Evolutionary conservation across 2,113 vertebrate genomes (phyloP).

Genomic region (Dicentrarchus labrax): DNA sequence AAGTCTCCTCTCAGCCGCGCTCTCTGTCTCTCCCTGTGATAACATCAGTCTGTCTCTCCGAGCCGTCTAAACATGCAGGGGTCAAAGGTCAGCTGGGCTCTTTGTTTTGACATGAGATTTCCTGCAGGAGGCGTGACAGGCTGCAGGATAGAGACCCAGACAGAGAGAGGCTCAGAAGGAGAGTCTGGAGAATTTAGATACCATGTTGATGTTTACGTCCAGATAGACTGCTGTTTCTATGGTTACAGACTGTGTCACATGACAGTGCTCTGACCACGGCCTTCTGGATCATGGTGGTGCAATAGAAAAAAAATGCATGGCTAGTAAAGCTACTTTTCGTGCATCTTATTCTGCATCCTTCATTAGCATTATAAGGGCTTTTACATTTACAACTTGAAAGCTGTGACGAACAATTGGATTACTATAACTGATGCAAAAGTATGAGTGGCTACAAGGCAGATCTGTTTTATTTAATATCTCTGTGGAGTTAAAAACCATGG

Average conservation of each 20-base stretch:
- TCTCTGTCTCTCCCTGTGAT: slow-evolving; percentile 52
- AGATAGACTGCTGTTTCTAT: slow-evolving; percentile 72
- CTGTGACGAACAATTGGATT: not conserved
- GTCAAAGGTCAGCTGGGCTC: slow-evolving; percentile 68
- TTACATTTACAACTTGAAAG: not conserved
- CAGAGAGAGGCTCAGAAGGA: slow-evolving; percentile 34
- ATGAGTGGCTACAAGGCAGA: not conserved
- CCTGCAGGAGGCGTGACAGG: slow-evolving; percentile 71
- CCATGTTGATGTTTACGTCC: slow-evolving; percentile 69
- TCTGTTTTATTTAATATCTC: slow-evolving; percentile 11
- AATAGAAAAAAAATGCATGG: not conserved
- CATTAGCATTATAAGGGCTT: not conserved
- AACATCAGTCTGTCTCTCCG: slow-evolving; percentile 73
- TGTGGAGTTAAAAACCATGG: not conserved
- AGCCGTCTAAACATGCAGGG: slow-evolving; percentile 68
- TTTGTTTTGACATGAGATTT: slow-evolving; percentile 81
- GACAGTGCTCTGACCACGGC: slow-evolving; percentile 10
- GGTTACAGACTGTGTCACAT: slow-evolving; percentile 62
- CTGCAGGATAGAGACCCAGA: slow-evolving; percentile 39
- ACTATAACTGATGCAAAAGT: not conserved
- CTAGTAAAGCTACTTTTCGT: not conserved
- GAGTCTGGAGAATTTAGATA: slow-evolving; percentile 57
- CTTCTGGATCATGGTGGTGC: slow-evolving; percentile 1
- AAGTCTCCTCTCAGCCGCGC: slow-evolving; percentile 29
- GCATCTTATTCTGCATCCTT: not conserved